phyloP scores from a whole-genome alignment of 1,140 invertebrate species.

The Drosophila arizonae region DNA sequence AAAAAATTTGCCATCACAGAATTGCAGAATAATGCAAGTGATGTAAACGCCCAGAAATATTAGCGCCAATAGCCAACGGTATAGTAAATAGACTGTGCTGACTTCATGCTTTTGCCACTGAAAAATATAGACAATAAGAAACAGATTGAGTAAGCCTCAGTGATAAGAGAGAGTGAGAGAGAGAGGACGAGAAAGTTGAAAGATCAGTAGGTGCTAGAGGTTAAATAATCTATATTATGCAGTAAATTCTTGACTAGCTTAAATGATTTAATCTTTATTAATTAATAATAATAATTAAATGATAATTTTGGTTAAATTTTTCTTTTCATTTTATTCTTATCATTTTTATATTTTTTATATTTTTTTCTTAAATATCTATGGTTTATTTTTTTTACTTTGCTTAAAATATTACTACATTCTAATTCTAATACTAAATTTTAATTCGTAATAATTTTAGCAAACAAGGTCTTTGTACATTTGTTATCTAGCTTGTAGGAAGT shows the following conservation, averaged over 20 bases:
- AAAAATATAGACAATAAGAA: slow-evolving; percentile 28
- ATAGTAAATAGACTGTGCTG: slow-evolving; percentile 84
- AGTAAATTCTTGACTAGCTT: neutral
- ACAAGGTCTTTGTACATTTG: too few species aligned
- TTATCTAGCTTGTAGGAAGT: too few species aligned
- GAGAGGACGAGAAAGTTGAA: neutral
- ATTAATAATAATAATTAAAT: too few species aligned
- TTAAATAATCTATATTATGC: neutral
- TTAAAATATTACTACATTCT: too few species aligned
- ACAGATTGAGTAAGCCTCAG: neutral
- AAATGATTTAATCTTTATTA: neutral
- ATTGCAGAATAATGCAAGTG: slow-evolving; percentile 84
- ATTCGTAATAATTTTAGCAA: too few species aligned
- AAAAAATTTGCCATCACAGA: slow-evolving; percentile 81
- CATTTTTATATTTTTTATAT: too few species aligned
- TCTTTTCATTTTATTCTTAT: too few species aligned
- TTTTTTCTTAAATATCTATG: too few species aligned
- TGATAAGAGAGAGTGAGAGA: neutral
- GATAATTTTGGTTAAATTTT: neutral
- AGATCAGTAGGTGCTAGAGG: neutral
- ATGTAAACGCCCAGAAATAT: slow-evolving; percentile 84
- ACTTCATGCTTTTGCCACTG: slow-evolving; percentile 83
- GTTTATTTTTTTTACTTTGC: too few species aligned
- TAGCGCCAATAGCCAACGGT: slow-evolving; percentile 84
- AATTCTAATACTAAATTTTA: too few species aligned